Base-by-base conservation (phyloP, 2,797 vertebrate genomes). In the Tokudaia tokunoshimensis region DNA sequence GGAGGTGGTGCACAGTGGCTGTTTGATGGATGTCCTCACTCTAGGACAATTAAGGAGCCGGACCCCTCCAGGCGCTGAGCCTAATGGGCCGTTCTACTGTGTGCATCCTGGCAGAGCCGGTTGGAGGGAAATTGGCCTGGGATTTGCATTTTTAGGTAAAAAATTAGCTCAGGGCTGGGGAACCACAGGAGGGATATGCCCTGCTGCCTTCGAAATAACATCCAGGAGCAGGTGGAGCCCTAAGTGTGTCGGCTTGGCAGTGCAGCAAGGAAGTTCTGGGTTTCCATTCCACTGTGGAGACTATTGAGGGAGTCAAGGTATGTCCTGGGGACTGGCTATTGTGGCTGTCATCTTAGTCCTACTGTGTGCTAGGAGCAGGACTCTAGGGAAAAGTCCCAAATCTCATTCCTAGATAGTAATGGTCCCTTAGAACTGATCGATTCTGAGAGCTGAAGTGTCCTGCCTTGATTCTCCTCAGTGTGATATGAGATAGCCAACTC, bases 91-190 rank as follows among this genome's bases (percentile, higher is more conserved):
- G 3, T 97, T 96, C 0, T 29, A 76, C 91, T 88, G 75, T 4
- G 0, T 5, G 6, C 67, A 63, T 83, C 91, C 72, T 0, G 57
- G 94, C 78, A 97, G 97, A 97, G 85, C 84, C 59, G 72, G 44
- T 96, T 97, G 86, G 83, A 41, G 2, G 0, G 92, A 90, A 97
- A 63, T 59, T 87, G 63, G 92, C 75, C n/a, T 76, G 83, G 12
- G 12, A 93, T 97, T 84, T 97, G 92, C 94, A 94, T 95, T 97
- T 96, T 96, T 95, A 90, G 83, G 87, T 78, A 92, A 89, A 87
- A 96, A 95, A 72, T n/a, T 90, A 94, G 78, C 87, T 92, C 59
- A 57, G 67, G 31, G 87, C 74, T 1, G 3, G 72, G 52, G 11
- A 61, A 80, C 67, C 70, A 12, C 47, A 4, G 57, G 52, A 37